phyloP scores from a whole-genome alignment of 2,888 invertebrate genomes.

The Anarsia innoxiella region DNA sequence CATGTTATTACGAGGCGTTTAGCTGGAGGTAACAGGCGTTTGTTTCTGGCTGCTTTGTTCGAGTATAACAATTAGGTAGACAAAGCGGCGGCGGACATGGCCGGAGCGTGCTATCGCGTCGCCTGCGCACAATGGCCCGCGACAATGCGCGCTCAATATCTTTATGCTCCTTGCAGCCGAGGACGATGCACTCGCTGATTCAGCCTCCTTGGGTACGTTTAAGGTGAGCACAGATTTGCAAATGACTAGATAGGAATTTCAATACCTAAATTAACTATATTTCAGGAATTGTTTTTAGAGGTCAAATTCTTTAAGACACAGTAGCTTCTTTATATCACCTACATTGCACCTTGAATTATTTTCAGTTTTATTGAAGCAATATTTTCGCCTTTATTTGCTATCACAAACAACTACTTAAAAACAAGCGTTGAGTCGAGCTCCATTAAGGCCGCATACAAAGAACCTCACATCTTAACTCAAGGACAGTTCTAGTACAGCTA shows the following conservation, averaged over 20 bases:
- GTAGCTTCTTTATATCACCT: no score
- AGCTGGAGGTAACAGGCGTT: constrained; percentile 57
- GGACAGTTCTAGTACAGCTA: no score
- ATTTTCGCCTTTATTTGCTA: no score
- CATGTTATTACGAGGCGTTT: constrained; percentile 68
- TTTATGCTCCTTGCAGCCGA: constrained; percentile 58
- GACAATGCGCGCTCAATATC: constrained; percentile 69
- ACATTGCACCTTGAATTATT: no score
- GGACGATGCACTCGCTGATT: constrained; percentile 64
- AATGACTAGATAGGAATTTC: constrained; percentile 3
- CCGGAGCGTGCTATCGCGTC: constrained; percentile 54
- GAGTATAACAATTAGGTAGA: constrained; percentile 66
- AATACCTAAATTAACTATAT: no score
- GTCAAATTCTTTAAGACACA: no score
- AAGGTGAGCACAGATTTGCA: constrained; percentile 25
- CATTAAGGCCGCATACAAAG: no score
- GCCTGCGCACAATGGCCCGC: constrained; percentile 45
- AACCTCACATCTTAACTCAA: no score
- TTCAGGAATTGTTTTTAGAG: no score
- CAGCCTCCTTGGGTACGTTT: constrained; percentile 47
- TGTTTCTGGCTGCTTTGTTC: constrained; percentile 66
- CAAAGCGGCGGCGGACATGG: constrained; percentile 51
- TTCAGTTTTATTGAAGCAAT: no score
- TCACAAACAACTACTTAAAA: no score
- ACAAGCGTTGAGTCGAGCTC: no score